phyloP scores from a whole-genome alignment of 1,140 invertebrate species.

The Rhizoglyphus robini region DNA sequence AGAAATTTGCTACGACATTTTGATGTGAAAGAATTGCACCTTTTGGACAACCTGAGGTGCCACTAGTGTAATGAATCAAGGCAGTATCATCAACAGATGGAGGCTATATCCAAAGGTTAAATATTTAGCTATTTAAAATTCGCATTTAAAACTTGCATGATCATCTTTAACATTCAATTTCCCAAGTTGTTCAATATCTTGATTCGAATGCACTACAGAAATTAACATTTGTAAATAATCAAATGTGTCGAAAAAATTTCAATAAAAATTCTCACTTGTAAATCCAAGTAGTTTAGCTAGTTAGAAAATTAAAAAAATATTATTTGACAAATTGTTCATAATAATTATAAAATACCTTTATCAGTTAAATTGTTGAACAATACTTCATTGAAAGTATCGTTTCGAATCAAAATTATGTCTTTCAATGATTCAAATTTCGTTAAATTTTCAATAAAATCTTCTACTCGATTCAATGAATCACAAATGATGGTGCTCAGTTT shows the following conservation, averaged over 20 bases:
- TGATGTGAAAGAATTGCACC: conserved; percentile 91
- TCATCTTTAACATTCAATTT: conserved; percentile 59
- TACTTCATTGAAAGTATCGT: neutral
- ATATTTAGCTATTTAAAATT: neutral
- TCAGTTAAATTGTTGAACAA: neutral
- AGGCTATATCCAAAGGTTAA: conserved; percentile 41
- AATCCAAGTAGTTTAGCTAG: neutral
- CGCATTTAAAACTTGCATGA: conserved; percentile 41
- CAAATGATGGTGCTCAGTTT: conserved; percentile 8
- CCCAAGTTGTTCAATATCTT: conserved; percentile 70
- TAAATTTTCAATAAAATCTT: conserved; percentile 4
- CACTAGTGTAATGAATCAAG: conserved; percentile 91
- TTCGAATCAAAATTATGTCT: neutral
- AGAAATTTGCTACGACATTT: conserved; percentile 73
- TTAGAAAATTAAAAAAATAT: neutral
- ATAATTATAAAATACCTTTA: neutral
- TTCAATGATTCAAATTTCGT: conserved; percentile 9
- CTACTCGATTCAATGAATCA: conserved; percentile 13
- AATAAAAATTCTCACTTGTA: conserved; percentile 18
- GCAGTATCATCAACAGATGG: conserved; percentile 70
- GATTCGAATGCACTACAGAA: conserved; percentile 63
- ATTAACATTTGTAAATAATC: conserved; percentile 45
- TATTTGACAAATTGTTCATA: neutral
- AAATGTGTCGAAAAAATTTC: neutral
- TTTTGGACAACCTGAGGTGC: conserved; percentile 91